A percentile compares a stretch with the other conserved stretches of the same genome.
Conservation (phyloP, 2,797 vertebrate genomes). For the Anguilla marmorata region DNA sequence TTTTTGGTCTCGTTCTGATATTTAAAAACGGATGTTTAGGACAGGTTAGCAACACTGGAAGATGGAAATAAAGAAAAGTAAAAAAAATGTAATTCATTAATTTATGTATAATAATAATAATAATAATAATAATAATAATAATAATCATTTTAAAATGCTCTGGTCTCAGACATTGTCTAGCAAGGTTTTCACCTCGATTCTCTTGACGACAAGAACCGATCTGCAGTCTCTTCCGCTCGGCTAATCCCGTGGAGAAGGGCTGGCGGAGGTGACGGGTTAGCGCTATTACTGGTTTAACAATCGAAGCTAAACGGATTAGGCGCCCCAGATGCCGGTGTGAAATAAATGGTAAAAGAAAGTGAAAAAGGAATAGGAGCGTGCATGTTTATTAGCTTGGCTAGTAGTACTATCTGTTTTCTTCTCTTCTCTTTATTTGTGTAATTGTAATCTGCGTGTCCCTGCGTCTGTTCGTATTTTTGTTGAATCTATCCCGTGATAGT, state of each 20-base stretch:
- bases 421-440: conserved; percentile 70
- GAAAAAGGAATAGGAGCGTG: conserved; percentile 64
- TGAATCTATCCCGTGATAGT: conserved; percentile 43
- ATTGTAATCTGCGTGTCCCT: conserved; percentile 68
- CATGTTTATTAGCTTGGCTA: conserved; percentile 76
- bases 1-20: conserved; percentile 16
- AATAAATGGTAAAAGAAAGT: conserved; percentile 62
- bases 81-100: not conserved
- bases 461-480: conserved; percentile 50
- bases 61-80: not conserved
- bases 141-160: conserved; percentile 13
- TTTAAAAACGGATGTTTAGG: not conserved
- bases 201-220: conserved; percentile 48
- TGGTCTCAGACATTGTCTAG: conserved; percentile 23
- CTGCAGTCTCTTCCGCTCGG: conserved; percentile 55
- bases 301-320: conserved; percentile 77
- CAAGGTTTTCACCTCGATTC: conserved; percentile 34
- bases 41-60: not conserved
- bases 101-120: not conserved
- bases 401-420: conserved; percentile 65
- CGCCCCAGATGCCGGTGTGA: conserved; percentile 61
- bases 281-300: conserved; percentile 70
- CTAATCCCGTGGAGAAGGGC: conserved; percentile 62
- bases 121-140: not conserved
- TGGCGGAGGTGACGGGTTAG: conserved; percentile 70